Conservation (phyloP, 2,797 vertebrate genomes). For the Lithobates pipiens region DNA sequence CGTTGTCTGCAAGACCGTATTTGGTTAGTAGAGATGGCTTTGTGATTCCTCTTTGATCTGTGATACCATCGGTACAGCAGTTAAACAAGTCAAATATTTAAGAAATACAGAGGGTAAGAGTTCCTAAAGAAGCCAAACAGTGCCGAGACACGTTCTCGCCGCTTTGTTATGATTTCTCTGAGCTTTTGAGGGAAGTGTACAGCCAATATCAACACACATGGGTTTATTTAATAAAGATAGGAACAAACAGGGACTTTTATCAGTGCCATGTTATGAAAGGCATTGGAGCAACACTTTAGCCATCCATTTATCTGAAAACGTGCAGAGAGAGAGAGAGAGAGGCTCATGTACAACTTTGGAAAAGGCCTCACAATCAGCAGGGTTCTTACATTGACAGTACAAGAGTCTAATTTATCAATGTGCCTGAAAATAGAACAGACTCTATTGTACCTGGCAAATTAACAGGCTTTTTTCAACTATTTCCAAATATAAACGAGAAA, state of each 20-base stretch:
- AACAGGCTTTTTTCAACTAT: background rate
- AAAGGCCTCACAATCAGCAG: background rate
- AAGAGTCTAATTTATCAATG: background rate
- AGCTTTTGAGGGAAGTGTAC: slow-evolving; percentile 24
- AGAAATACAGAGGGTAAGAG: slow-evolving; percentile 16
- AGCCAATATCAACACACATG: slow-evolving; percentile 54
- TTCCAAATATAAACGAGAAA: background rate
- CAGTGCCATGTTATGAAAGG: slow-evolving; percentile 21
- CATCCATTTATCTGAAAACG: slow-evolving; percentile 11
- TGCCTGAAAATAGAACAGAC: background rate
- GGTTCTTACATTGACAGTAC: background rate
- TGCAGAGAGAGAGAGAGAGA: background rate
- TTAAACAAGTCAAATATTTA: slow-evolving; percentile 7
- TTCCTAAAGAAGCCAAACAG: background rate
- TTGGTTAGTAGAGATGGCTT: background rate
- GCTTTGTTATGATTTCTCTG: slow-evolving; percentile 13
- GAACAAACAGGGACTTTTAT: slow-evolving; percentile 21
- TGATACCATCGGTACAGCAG: background rate
- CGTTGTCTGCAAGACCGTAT: no score
- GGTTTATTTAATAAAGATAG: slow-evolving; percentile 43
- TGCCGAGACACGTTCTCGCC: background rate
- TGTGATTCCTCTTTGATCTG: background rate
- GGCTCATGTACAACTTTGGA: background rate
- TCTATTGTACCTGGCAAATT: background rate
- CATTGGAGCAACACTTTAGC: slow-evolving; percentile 15